A percentile compares a stretch with the other conserved stretches of the same genome.
These are phyloP conservation scores for Melanogrammus aeglefinus DNA, from an alignment of 2,797 vertebrate genomes.

Conservation along the genomic window DNA sequence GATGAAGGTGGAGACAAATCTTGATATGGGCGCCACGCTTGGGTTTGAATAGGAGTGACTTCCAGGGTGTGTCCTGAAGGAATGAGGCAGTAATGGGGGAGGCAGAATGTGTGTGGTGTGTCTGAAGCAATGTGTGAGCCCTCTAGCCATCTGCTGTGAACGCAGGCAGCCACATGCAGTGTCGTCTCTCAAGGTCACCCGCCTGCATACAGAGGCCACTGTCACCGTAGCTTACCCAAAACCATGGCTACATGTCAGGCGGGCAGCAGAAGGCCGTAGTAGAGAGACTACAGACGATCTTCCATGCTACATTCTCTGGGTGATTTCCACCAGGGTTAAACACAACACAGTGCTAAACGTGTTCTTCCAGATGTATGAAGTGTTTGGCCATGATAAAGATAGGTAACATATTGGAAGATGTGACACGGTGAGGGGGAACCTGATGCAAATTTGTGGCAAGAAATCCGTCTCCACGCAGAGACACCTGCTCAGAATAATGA, in stretches of 20 bases:
- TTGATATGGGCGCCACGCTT: no score
- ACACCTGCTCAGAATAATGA: background rate
- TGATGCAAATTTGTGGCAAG: no score
- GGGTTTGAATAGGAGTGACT: background rate
- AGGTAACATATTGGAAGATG: no score
- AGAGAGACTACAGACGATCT: background rate
- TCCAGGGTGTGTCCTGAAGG: background rate
- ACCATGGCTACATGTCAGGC: background rate
- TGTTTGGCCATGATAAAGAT: background rate
- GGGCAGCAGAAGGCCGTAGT: background rate
- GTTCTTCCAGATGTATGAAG: background rate
- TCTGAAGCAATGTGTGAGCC: background rate
- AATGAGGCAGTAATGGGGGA: background rate
- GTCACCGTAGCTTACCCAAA: background rate
- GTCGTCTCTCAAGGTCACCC: no score
- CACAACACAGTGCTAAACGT: background rate
- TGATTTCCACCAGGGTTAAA: background rate
- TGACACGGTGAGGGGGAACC: no score
- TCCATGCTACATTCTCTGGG: background rate
- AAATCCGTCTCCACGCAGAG: background rate
- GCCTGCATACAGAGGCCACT: no score
- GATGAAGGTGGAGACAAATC: no score
- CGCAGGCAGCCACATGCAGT: no score
- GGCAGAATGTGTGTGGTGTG: background rate
- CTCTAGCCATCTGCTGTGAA: no score